Evolutionary conservation across 2,888 invertebrate genomes (phyloP).

Genomic region (Epistrophe grossulariae): DNA sequence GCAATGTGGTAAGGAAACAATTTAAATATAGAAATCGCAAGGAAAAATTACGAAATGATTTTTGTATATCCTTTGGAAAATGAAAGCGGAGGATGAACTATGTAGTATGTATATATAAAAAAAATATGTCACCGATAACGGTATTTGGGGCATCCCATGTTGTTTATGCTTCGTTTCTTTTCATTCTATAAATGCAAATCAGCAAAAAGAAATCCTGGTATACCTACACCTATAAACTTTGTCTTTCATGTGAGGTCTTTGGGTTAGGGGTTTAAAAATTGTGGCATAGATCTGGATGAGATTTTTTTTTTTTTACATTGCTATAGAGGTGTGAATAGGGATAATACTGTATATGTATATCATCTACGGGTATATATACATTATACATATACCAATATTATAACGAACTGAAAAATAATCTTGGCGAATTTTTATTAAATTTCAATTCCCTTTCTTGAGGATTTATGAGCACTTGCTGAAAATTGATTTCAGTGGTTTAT

Average conservation of each 20-base stretch:
- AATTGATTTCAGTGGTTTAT: too few relatives aligned
- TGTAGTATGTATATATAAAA: background rate
- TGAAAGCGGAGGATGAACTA: background rate
- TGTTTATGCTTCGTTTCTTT: conserved; percentile 16
- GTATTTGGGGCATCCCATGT: conserved; percentile 50
- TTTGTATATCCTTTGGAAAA: conserved; percentile 30
- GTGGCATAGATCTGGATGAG: conserved; percentile 18
- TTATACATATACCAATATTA: too few relatives aligned
- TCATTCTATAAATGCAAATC: conserved; percentile 45
- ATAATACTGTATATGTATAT: conserved; percentile 14
- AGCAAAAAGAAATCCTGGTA: conserved; percentile 36
- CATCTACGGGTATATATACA: too few relatives aligned
- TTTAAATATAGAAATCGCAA: conserved; percentile 37
- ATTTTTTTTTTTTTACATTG: too few relatives aligned
- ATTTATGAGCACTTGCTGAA: too few relatives aligned
- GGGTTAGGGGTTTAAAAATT: background rate
- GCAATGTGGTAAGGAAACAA: conserved; percentile 17
- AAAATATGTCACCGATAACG: conserved; percentile 24
- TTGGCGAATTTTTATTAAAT: too few relatives aligned
- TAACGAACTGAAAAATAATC: too few relatives aligned
- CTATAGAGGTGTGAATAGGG: conserved; percentile 23
- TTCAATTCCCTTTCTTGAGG: too few relatives aligned
- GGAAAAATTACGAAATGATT: conserved; percentile 50
- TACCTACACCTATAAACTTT: background rate
- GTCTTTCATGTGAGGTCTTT: background rate